These are phyloP conservation scores for Limnodromus scolopaceus DNA, from an alignment of 2,797 vertebrate genomes.

Conservation along the genomic window DNA sequence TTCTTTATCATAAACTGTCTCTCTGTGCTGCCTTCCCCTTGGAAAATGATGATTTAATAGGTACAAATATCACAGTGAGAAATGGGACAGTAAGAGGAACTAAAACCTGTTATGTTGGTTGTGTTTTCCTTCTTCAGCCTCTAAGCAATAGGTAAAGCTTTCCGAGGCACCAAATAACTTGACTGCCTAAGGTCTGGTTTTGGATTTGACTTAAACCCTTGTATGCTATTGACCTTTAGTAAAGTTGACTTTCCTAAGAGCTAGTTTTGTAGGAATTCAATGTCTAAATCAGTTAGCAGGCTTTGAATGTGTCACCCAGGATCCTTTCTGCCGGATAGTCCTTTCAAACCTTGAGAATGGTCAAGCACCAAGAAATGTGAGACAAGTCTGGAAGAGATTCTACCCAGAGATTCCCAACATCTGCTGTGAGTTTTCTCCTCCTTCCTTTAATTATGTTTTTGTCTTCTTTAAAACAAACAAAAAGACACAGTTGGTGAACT, in stretches of 20 bases:
- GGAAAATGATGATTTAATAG: neutral
- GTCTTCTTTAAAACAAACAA: neutral
- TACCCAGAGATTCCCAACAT: no score
- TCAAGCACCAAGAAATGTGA: neutral
- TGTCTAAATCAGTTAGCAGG: neutral
- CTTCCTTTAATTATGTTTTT: neutral
- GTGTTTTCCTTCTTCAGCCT: neutral
- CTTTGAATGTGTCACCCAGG: neutral
- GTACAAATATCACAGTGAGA: neutral
- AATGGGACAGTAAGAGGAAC: neutral
- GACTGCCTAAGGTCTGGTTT: neutral
- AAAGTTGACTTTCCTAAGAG: neutral
- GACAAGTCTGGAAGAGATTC: neutral
- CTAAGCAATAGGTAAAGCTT: neutral
- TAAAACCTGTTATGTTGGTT: neutral
- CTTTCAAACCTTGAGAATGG: neutral
- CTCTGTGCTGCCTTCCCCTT: neutral
- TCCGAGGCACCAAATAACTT: neutral
- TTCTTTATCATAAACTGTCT: neutral
- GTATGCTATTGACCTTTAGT: neutral
- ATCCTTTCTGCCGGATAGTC: neutral
- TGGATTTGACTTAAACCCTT: neutral
- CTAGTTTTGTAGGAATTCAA: neutral
- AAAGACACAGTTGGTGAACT: neutral
- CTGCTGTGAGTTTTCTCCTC: neutral